Base-by-base conservation (phyloP, 2,113 vertebrate species). In the Brachyhypopomus gauderio region DNA sequence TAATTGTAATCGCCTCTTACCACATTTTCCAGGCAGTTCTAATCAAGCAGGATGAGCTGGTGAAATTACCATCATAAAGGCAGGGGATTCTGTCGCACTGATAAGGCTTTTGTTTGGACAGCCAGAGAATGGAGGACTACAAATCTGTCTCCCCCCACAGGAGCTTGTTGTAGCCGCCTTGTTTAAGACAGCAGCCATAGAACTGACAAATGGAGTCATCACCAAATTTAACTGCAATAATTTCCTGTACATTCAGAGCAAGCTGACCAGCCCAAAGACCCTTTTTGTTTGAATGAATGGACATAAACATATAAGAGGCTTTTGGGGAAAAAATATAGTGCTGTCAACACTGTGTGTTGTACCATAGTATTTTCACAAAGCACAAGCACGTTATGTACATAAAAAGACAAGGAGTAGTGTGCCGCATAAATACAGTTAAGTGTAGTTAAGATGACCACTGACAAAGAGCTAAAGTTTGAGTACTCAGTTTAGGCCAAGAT, bases 21-120 rank as follows among this genome's bases (percentile, higher is more conserved):
- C 34, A 60, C 20, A 27, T 73, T 64, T 83, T 80, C 23, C 55
- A 83, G 48, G 64, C 78, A 83, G 81, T 87, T 85, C 81, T 87
- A 87, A 85, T 83, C 86, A 87, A 6, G 38, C 52, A 23, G 38
- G 16, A 76, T 77, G 55, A 82, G 63, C 70, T 66, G 55, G 27
- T 25, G 23, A 64, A 82, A 82, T 73, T 73, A 76, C 63, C 83
- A 52, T 79, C 72, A 86, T 74, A 79, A 86, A 86, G 52, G 52
- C 67, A 69, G 20, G 4, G 72, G 72, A 76, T 38, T 36, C 66
- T 59, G 48, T 76, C 76, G 75, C 76, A 83, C 36, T 80, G 81
- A 80, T 52, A 67, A 69, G 38, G n/a, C 81, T 69, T 73, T 80
- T 59, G 80, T 72, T 83, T 25, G 20, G 20, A 62, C 25, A 23